Evolutionary conservation across 2,888 invertebrate genomes (phyloP).

Genomic region (Lycocerus yunnanus): DNA sequence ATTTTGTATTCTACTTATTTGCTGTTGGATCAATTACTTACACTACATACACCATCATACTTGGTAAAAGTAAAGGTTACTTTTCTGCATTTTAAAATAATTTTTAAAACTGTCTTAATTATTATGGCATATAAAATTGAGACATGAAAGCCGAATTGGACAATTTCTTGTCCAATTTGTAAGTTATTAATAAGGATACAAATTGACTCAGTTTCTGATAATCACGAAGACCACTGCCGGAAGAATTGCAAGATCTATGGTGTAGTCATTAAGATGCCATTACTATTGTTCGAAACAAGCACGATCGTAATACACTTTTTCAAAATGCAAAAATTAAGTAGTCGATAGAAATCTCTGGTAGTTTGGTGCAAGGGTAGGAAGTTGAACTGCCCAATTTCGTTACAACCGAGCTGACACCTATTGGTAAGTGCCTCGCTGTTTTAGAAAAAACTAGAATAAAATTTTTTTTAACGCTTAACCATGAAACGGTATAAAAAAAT

Average conservation of each 20-base stretch:
- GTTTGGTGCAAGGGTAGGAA: not conserved
- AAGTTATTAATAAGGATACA: not conserved
- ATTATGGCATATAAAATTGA: too few species aligned
- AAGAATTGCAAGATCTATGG: not conserved
- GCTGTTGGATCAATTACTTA: not conserved
- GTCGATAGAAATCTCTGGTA: not conserved
- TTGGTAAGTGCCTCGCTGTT: too few species aligned
- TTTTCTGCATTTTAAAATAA: not conserved
- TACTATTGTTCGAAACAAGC: not conserved
- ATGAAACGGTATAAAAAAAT: too few species aligned
- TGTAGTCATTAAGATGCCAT: not conserved
- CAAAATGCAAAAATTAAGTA: not conserved
- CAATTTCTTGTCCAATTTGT: not conserved
- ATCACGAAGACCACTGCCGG: not conserved
- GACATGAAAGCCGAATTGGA: not conserved
- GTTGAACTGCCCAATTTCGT: too few species aligned
- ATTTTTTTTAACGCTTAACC: too few species aligned
- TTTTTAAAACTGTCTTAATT: not conserved
- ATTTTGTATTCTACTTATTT: not conserved
- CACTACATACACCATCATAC: not conserved
- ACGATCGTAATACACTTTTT: not conserved
- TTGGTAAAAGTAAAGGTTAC: not conserved
- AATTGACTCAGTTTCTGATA: not conserved
- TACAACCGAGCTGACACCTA: too few species aligned
- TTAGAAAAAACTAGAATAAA: too few species aligned